A percentile compares a stretch with the other conserved stretches of the same genome.
Evolutionary conservation across 2,888 invertebrate species (phyloP).

Genomic region (Aphidoletes aphidimyza): DNA sequence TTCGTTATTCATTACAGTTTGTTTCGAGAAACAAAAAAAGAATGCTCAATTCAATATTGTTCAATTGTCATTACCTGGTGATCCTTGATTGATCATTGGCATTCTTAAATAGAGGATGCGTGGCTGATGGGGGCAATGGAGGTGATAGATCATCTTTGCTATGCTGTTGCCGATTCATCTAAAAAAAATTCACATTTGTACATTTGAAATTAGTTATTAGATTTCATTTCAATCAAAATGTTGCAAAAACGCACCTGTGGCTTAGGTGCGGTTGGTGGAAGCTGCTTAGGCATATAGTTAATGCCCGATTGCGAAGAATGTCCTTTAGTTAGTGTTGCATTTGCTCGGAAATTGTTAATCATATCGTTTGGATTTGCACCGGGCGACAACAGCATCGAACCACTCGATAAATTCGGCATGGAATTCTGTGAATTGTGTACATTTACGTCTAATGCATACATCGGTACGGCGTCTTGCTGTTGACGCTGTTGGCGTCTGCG

Average conservation of each 20-base stretch:
- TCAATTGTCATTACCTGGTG: background rate
- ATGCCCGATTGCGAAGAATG: conserved; percentile 46
- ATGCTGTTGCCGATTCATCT: conserved; percentile 31
- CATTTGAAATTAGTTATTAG: background rate
- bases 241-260: conserved; percentile 64
- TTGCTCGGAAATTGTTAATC: conserved; percentile 28
- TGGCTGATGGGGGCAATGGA: conserved; percentile 76
- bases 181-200: conserved; percentile 9
- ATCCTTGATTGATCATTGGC: conserved; percentile 56
- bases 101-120: conserved; percentile 75
- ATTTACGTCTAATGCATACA: conserved; percentile 61
- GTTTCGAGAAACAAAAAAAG: too few relatives aligned
- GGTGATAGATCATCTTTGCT: conserved; percentile 65
- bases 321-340: conserved; percentile 23
- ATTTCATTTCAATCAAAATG: background rate
- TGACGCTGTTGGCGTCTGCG: conserved; percentile 71
- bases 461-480: conserved; percentile 60
- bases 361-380: conserved; percentile 56
- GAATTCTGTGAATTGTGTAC: conserved; percentile 34
- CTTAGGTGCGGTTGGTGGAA: conserved; percentile 71
- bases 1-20: conserved; percentile 60
- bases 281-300: conserved; percentile 62
- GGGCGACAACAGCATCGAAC: conserved; percentile 52
- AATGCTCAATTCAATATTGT: background rate
- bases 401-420: conserved; percentile 37